Conservation (phyloP, 2,797 vertebrate species). For the Pangasius mekongensis region DNA sequence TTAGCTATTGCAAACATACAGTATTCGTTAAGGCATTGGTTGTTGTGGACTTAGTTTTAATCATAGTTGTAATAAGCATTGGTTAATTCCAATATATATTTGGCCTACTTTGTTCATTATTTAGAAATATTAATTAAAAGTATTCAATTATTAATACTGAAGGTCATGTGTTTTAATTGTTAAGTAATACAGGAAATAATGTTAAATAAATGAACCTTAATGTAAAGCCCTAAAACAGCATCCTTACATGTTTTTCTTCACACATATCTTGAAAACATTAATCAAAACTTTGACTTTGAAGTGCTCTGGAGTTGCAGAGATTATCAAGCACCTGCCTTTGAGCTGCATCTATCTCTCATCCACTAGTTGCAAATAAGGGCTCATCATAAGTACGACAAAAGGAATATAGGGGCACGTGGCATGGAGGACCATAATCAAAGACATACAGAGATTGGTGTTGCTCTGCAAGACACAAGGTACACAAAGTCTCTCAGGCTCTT, state of each 20-base stretch:
- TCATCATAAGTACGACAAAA: slow-evolving; percentile 50
- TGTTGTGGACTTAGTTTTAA: not conserved
- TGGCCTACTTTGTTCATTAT: not conserved
- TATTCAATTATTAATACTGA: not conserved
- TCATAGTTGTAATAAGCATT: not conserved
- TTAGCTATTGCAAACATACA: not conserved
- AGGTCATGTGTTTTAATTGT: not conserved
- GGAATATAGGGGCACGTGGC: slow-evolving; percentile 55
- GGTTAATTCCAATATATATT: not conserved
- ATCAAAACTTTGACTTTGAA: slow-evolving; percentile 53
- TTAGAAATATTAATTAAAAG: not conserved
- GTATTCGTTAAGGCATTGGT: not conserved
- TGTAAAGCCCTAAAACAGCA: not conserved
- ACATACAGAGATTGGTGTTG: slow-evolving; percentile 5
- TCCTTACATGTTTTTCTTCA: not conserved
- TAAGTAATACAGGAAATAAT: not conserved
- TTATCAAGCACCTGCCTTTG: slow-evolving; percentile 55
- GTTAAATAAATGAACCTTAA: not conserved
- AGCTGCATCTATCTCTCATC: slow-evolving; percentile 48
- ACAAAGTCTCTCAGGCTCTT: not conserved
- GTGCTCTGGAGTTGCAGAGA: slow-evolving; percentile 54
- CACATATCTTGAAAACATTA: not conserved
- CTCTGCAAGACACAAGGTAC: slow-evolving; percentile 5
- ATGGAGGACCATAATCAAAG: slow-evolving; percentile 40
- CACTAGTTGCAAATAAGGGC: slow-evolving; percentile 59